Conservation (phyloP, 2,113 vertebrate species). For the Ia io region DNA sequence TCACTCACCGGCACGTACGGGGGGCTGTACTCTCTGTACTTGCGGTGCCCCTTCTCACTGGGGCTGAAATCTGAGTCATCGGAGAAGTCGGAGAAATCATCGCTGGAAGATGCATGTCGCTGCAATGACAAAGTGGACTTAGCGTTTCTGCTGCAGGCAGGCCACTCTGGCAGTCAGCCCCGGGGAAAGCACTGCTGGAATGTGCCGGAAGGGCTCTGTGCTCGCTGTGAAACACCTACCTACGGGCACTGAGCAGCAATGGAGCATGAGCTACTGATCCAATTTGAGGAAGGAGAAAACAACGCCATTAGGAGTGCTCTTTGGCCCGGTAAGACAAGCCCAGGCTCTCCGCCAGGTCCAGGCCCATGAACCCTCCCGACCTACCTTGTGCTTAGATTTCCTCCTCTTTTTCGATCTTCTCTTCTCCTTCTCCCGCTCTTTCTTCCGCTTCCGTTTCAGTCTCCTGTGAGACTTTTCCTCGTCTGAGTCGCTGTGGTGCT, state of each 20-base stretch:
- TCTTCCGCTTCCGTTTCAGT: slow-evolving; percentile 92
- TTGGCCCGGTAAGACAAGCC: background rate
- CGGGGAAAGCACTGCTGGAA: background rate
- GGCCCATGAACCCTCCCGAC: accelerated
- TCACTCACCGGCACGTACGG: slow-evolving; percentile 85
- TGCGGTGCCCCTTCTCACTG: slow-evolving; percentile 89
- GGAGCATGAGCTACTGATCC: slow-evolving; percentile 26
- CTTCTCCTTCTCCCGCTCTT: slow-evolving; percentile 92
- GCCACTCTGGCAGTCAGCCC: background rate
- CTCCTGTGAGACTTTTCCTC: slow-evolving; percentile 91
- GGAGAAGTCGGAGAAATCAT: slow-evolving; percentile 94
- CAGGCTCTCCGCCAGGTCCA: accelerated
- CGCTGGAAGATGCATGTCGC: slow-evolving; percentile 95
- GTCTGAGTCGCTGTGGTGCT: slow-evolving; percentile 87
- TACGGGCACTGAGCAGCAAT: slow-evolving; percentile 8
- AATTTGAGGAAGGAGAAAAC: background rate
- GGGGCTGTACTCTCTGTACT: slow-evolving; percentile 95
- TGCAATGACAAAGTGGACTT: slow-evolving; percentile 46
- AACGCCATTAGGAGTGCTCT: background rate
- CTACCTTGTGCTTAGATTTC: slow-evolving; percentile 96
- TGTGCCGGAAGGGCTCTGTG: background rate
- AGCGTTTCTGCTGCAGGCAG: accelerated
- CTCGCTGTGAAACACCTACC: background rate
- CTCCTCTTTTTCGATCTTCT: slow-evolving; percentile 90
- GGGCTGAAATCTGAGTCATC: slow-evolving; percentile 96